Evolutionary conservation across 2,888 invertebrate species (phyloP).

Genomic region (Masnerella sp.): DNA sequence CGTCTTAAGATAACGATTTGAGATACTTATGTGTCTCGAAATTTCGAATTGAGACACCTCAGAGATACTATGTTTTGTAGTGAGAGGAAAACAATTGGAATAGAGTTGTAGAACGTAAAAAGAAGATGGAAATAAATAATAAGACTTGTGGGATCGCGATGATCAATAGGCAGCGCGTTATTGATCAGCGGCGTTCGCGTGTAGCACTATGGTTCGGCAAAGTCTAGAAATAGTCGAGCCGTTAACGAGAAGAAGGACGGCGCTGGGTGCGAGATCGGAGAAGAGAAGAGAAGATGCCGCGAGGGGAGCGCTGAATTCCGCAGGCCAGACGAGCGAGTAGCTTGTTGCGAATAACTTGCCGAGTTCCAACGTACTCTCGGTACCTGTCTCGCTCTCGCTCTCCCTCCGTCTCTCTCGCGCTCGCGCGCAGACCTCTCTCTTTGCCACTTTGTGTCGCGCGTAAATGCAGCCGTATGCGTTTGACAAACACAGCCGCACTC

Average conservation of each 20-base stretch:
- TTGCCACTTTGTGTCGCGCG: conserved; percentile 24
- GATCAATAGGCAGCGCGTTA: conserved; percentile 13
- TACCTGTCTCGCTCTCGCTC: conserved; percentile 26
- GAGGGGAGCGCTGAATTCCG: conserved; percentile 64
- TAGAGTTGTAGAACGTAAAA: no score
- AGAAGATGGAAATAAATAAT: neutral
- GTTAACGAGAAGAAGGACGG: conserved; percentile 63
- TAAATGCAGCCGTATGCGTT: conserved; percentile 20
- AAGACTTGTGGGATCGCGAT: neutral
- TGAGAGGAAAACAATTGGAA: no score
- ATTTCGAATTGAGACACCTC: no score
- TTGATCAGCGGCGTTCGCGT: conserved; percentile 30
- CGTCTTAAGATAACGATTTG: no score
- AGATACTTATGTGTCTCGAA: no score
- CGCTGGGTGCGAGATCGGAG: conserved; percentile 14
- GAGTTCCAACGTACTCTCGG: conserved; percentile 61
- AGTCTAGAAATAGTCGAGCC: conserved; percentile 57
- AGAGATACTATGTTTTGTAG: no score
- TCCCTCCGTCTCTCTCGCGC: conserved; percentile 3
- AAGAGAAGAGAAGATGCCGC: conserved; percentile 19
- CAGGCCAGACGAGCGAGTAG: conserved; percentile 66
- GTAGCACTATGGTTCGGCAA: conserved; percentile 25
- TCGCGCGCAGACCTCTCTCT: conserved; percentile 13
- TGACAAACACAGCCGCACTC: conserved; percentile 23
- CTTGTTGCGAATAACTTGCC: conserved; percentile 70